Base-by-base conservation (phyloP, 2,113 vertebrate genomes). In the Hypocryptadius cinnamomeus region DNA sequence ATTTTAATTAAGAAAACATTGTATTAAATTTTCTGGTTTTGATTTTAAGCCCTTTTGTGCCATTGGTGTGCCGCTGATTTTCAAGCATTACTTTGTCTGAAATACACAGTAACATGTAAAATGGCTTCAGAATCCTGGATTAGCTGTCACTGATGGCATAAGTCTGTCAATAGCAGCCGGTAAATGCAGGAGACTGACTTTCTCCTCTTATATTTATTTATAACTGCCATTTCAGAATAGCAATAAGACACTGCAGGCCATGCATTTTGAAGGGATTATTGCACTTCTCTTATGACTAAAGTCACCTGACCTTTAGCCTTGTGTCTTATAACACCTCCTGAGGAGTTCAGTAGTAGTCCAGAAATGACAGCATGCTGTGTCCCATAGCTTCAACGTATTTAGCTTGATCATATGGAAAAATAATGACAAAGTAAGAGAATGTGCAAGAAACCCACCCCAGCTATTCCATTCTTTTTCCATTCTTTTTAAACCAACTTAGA, bases 151-250 rank as follows among this genome's bases (percentile, higher is more conserved):
- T n/a, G 64, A 65, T 35, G 87, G 90, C 87, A 53, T 57, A 80
- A 85, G 27, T 87, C 94, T 89, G 89, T 89, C 95, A 90, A 91
- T 87, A 94, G 87, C 22, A 94, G 87, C 79, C 13, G 2, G 92
- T 45, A 89, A 90, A 72, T 68, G 79, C 72, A 3, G 39, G 74
- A 89, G 92, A 83, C 85, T 79, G 91, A 88, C 85, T 95, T 84
- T 57, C 74, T 53, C 44, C 83, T 88, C 96, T 96, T 95, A 95
- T 91, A 96, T 95, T 95, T 96, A 96, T 92, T 96, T 95, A 97
- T 95, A 92, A 95, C 96, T 96, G 94, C 95, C 89, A 79, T 95
- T 94, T 93, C 94, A 81, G 95, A 94, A 73, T 77, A 87, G 96
- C 93, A 95, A 70, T 96, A 78, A 92, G 96, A 94, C 96, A 50